Evolutionary conservation across 2,113 vertebrate species (phyloP).

Genomic region (Embiotoca jacksoni): DNA sequence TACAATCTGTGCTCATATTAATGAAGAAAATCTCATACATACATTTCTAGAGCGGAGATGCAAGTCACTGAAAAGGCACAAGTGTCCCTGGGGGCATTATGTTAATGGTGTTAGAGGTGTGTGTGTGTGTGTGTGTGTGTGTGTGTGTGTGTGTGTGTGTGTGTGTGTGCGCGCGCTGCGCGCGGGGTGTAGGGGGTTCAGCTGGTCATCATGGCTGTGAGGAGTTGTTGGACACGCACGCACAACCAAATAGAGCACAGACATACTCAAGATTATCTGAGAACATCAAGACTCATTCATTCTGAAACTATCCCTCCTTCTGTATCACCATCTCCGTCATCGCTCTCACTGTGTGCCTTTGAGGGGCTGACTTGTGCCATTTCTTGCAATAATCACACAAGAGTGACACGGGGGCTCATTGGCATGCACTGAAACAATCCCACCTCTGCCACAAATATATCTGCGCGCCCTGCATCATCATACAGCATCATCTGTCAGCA

Average conservation of each 20-base stretch:
- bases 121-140: neutral
- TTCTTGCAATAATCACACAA: conserved; percentile 63
- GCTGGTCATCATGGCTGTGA: conserved; percentile 38
- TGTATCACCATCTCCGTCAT: conserved; percentile 37
- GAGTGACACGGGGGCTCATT: conserved; percentile 67
- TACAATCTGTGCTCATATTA: neutral
- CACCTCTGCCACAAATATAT: conserved; percentile 64
- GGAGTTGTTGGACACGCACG: conserved; percentile 15
- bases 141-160: neutral
- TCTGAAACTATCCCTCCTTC: conserved; percentile 60
- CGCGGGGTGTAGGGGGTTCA: conserved; percentile 10
- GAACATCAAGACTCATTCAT: conserved; percentile 56
- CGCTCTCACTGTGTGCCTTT: conserved; percentile 23
- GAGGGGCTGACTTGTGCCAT: conserved; percentile 63
- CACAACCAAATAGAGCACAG: conserved; percentile 24
- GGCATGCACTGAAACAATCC: conserved; percentile 71
- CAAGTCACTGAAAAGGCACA: conserved; percentile 1
- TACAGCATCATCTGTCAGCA: conserved; percentile 57
- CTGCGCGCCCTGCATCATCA: conserved; percentile 61
- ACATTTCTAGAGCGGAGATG: conserved; percentile 6
- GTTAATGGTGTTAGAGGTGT: conserved; percentile 15
- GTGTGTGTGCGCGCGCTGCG: neutral
- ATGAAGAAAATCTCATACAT: conserved; percentile 11
- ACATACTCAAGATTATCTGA: conserved; percentile 56
- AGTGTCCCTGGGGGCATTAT: neutral